phyloP scores from a whole-genome alignment of 2,888 invertebrate species.

The Agapetus fuscipes region DNA sequence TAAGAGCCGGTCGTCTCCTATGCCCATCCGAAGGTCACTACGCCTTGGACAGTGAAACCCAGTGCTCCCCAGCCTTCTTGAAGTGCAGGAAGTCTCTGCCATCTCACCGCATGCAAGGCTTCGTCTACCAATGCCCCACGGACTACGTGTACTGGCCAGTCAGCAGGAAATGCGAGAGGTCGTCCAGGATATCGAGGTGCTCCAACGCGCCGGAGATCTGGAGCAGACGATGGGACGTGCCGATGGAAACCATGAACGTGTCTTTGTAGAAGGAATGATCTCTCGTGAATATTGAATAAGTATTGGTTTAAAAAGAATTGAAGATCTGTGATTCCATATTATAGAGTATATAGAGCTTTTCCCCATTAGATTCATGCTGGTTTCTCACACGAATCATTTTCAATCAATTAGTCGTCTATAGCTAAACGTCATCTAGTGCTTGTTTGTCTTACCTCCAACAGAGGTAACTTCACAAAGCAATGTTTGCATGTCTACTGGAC shows the following conservation, averaged over 20 bases:
- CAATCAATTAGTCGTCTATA: too few species aligned
- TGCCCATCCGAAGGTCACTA: slow-evolving; percentile 63
- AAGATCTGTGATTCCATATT: too few species aligned
- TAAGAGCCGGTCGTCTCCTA: slow-evolving; percentile 41
- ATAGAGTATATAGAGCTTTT: too few species aligned
- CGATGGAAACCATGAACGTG: slow-evolving; percentile 44
- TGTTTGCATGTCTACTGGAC: too few species aligned
- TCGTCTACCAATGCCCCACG: slow-evolving; percentile 66
- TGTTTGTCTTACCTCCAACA: too few species aligned
- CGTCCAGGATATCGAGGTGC: slow-evolving; percentile 52
- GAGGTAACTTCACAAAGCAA: too few species aligned
- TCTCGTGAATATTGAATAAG: too few species aligned
- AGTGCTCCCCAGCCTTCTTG: slow-evolving; percentile 62
- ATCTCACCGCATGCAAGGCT: slow-evolving; percentile 50
- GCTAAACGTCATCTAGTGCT: too few species aligned
- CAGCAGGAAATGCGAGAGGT: slow-evolving; percentile 65
- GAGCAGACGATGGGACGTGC: slow-evolving; percentile 46
- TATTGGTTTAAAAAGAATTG: too few species aligned
- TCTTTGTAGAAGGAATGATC: background rate
- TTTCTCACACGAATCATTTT: too few species aligned
- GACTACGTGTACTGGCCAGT: slow-evolving; percentile 69
- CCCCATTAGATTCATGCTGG: too few species aligned
- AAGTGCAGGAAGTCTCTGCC: slow-evolving; percentile 52
- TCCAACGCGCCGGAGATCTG: slow-evolving; percentile 34
- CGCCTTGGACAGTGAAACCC: slow-evolving; percentile 52